A percentile compares a stretch with the other conserved stretches of the same genome.
These are phyloP conservation scores for Antheraea pernyi DNA, from an alignment of 1,140 invertebrate genomes.

Conservation along the genomic window DNA sequence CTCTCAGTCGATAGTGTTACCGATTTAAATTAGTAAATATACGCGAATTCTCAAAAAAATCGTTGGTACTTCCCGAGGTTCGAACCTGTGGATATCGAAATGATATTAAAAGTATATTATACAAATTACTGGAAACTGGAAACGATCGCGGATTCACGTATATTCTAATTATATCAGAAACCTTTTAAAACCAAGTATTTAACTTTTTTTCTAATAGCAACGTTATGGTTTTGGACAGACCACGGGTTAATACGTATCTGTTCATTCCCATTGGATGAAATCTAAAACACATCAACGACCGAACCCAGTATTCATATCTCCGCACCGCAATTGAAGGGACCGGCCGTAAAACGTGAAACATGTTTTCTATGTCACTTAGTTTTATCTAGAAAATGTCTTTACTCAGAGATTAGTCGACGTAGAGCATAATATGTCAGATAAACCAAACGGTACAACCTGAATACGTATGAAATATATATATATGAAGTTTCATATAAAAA, in stretches of 20 bases:
- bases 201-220: no score
- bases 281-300: not conserved
- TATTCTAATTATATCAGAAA: no score
- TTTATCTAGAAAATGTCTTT: constrained; percentile 17
- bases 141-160: no score
- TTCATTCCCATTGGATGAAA: not conserved
- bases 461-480: not conserved
- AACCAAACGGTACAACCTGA: not conserved
- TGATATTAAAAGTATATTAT: no score
- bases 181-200: no score
- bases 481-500: not conserved
- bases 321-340: not conserved
- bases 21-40: no score
- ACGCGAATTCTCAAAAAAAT: no score
- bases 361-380: constrained; percentile 7
- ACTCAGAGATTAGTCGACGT: constrained; percentile 6
- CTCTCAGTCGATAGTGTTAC: no score
- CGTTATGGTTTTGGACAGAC: no score
- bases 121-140: no score
- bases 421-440: not conserved
- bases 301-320: not conserved
- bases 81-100: no score
- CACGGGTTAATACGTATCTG: not conserved
- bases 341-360: not conserved
- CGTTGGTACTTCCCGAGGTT: no score